Conservation (phyloP, 2,797 vertebrate genomes). For the Helostoma temminkii region DNA sequence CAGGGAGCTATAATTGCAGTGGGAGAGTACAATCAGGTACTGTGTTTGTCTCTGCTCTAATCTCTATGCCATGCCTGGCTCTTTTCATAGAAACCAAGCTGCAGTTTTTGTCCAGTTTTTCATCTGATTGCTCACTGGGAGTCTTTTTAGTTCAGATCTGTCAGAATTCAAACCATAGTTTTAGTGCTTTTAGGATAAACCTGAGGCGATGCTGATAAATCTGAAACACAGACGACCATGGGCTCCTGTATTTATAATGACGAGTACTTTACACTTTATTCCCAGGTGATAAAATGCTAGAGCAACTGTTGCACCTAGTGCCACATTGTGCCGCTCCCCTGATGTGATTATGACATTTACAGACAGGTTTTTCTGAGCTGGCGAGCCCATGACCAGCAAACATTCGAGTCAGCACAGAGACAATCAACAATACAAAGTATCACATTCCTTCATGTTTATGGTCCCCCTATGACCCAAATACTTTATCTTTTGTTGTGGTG, state of each 20-base stretch:
- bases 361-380: constrained; percentile 19
- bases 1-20: constrained; percentile 64
- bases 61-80: constrained; percentile 53
- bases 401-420: constrained; percentile 36
- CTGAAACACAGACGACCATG: constrained; percentile 37
- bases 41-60: constrained; percentile 68
- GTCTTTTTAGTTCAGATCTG: constrained; percentile 52
- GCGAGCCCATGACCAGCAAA: constrained; percentile 15
- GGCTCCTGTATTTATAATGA: constrained; percentile 30
- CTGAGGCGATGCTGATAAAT: constrained; percentile 14
- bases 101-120: constrained; percentile 53
- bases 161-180: constrained; percentile 56
- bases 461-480: constrained; percentile 67
- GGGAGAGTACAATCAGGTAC: constrained; percentile 65
- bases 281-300: constrained; percentile 41
- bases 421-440: constrained; percentile 48
- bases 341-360: constrained; percentile 41
- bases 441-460: constrained; percentile 65
- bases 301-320: constrained; percentile 43
- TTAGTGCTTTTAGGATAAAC: constrained; percentile 44
- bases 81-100: constrained; percentile 39
- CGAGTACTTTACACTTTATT: constrained; percentile 8
- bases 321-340: neutral
- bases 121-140: constrained; percentile 60
- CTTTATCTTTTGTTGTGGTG: constrained; percentile 60